phyloP scores from a whole-genome alignment of 2,113 vertebrate species.

The Taxidea taxus region DNA sequence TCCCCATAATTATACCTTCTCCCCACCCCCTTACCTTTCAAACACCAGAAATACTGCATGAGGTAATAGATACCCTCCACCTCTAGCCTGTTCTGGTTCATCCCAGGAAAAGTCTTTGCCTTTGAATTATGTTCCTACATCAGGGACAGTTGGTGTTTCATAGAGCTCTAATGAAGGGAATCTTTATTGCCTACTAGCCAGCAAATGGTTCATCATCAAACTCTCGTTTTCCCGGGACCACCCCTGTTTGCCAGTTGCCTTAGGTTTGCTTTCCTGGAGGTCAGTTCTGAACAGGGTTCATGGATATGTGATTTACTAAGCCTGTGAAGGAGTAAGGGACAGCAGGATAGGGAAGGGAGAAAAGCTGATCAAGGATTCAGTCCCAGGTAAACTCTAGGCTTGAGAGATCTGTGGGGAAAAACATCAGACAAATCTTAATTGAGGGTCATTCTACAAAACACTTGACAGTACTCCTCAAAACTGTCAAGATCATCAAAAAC shows the following conservation, averaged over 20 bases:
- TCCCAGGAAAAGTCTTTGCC: background rate
- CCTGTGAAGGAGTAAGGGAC: background rate
- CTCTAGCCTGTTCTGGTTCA: background rate
- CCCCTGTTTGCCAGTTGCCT: background rate
- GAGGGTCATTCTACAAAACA: background rate
- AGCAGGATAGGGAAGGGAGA: background rate
- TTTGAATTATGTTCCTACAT: background rate
- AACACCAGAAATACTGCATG: no score
- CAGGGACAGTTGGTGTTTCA: rapidly evolving
- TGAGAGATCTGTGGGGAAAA: background rate
- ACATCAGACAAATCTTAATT: background rate
- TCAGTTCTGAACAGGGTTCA: background rate
- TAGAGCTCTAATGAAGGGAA: background rate
- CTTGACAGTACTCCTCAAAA: background rate
- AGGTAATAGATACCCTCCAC: no score
- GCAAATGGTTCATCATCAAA: background rate
- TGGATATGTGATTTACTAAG: background rate
- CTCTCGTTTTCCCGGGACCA: background rate
- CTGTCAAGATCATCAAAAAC: background rate
- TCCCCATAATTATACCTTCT: background rate
- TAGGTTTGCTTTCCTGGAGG: background rate
- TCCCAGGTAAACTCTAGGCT: background rate
- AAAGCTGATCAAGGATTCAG: background rate
- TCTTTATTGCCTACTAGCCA: background rate
- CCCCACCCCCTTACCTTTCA: background rate